Percentiles rank a stretch among this genome's conserved stretches.
Evolutionary conservation across 2,888 invertebrate species (phyloP).

Genomic region (Acleris laterana): DNA sequence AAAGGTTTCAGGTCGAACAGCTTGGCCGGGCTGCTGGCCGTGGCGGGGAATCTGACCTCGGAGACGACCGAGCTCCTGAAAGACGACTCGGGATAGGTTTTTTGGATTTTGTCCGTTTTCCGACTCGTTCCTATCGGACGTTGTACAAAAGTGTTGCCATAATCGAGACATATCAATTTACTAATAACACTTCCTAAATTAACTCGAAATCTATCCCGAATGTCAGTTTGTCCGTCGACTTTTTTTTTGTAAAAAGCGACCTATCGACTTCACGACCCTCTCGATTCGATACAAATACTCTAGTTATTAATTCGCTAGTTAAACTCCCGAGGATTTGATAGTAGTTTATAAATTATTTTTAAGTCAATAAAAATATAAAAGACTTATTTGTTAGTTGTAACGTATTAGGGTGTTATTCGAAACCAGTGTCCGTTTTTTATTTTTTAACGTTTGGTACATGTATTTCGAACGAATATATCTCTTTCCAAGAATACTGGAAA

Average conservation of each 20-base stretch:
- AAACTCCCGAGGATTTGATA: slow-evolving; percentile 73
- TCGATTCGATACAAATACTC: slow-evolving; percentile 23
- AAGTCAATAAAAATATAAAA: slow-evolving; percentile 63
- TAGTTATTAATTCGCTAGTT: slow-evolving; percentile 44
- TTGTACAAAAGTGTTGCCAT: slow-evolving; percentile 74
- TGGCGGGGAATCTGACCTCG: slow-evolving; percentile 54
- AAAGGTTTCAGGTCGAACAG: slow-evolving; percentile 70
- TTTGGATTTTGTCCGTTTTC: neutral
- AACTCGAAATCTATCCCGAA: slow-evolving; percentile 44
- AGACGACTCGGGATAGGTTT: slow-evolving; percentile 53
- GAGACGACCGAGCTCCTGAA: slow-evolving; percentile 67
- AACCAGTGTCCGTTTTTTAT: slow-evolving; percentile 46
- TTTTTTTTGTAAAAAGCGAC: slow-evolving; percentile 27
- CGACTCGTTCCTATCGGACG: slow-evolving; percentile 1
- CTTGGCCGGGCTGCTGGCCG: slow-evolving; percentile 63
- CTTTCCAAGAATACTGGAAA: neutral
- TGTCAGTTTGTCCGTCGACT: slow-evolving; percentile 35
- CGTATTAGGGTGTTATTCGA: slow-evolving; percentile 48
- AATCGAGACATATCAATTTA: slow-evolving; percentile 75
- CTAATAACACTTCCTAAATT: slow-evolving; percentile 65
- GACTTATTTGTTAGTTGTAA: slow-evolving; percentile 69
- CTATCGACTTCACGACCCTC: slow-evolving; percentile 17
- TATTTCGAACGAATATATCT: neutral
- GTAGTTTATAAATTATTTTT: slow-evolving; percentile 55
- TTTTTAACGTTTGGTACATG: slow-evolving; percentile 26